Base-by-base conservation (phyloP, 2,113 vertebrate species). In the Nibea albiflora region DNA sequence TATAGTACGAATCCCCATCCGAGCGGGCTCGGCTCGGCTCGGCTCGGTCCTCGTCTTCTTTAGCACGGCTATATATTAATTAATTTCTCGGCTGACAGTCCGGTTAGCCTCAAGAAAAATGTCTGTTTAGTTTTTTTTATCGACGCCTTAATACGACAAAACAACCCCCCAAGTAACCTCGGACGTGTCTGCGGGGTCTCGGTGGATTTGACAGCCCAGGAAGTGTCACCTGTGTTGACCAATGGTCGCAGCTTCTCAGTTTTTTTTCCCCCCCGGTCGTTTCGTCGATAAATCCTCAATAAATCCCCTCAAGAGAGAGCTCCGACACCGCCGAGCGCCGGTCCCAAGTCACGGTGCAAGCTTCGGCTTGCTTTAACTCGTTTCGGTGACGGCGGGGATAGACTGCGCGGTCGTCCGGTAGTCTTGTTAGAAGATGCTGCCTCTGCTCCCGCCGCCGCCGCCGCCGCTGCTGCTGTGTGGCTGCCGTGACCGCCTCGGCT, bases 191-290 rank as follows among this genome's bases (percentile, higher is more conserved):
- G 83, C 74, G 19, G 85, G 73, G 53, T 78, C 49, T 76, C 66
- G 42, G 74, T 19, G 61, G 46, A 61, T 65, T 20, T 81, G 63
- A 74, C 71, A 81, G 68, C 73, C 58, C 10, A 28, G 56, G 56
- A 82, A 77, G 75, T 67, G 62, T 88, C 87, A 91, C 90, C 90
- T 88, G 90, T 77, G 83, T 46, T 26, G 72, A 64, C 50, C 70
- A 44, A 12, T 4, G 62, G 56, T 68, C 56, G 66, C 63, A 44
- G 65, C 56, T 4, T 4, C 65, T 68, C 73, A 52, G 62, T 44
- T 83, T 70, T 50, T 44, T 22, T 31, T 56, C 31, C 31, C 31
- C 31, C 5, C 31, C 31, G 61, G 35, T 74, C 12, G 44, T 77
- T 39, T 39, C 65, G 78, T 75, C 72, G 88, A 31, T 81, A 86